Conservation (phyloP, 2,113 vertebrate genomes). For the Neolamprologus sp. region DNA sequence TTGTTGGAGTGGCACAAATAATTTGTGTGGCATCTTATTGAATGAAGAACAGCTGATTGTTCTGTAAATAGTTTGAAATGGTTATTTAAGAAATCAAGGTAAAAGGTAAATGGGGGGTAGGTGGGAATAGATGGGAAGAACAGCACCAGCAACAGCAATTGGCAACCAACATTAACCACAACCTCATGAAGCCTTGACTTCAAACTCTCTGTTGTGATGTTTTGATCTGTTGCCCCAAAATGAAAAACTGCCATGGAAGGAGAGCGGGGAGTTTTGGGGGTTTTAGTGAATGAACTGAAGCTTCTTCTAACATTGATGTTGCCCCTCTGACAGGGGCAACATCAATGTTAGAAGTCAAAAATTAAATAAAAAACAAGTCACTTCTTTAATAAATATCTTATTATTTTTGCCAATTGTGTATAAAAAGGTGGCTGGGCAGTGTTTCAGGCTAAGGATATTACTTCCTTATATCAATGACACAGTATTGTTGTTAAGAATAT, state of each 20-base stretch:
- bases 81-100: background rate
- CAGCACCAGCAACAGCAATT: constrained; percentile 74
- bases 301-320: constrained; percentile 22
- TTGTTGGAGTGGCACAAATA: background rate
- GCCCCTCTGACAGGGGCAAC: constrained; percentile 79
- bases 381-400: constrained; percentile 77
- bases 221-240: constrained; percentile 32
- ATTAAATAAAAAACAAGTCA: constrained; percentile 77
- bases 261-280: constrained; percentile 44
- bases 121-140: background rate
- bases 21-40: background rate
- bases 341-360: constrained; percentile 71
- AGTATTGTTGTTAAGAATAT: constrained; percentile 76
- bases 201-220: constrained; percentile 54
- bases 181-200: constrained; percentile 79
- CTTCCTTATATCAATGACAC: constrained; percentile 68
- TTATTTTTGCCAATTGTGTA: constrained; percentile 78
- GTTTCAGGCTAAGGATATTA: constrained; percentile 68
- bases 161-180: constrained; percentile 83
- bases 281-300: constrained; percentile 74
- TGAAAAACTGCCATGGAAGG: constrained; percentile 33
- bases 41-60: background rate
- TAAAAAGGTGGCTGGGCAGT: constrained; percentile 66
- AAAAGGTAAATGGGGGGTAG: background rate
- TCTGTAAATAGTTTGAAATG: background rate